These are phyloP conservation scores for Argyrosomus japonicus DNA, from an alignment of 2,113 vertebrate species.

Conservation along the genomic window DNA sequence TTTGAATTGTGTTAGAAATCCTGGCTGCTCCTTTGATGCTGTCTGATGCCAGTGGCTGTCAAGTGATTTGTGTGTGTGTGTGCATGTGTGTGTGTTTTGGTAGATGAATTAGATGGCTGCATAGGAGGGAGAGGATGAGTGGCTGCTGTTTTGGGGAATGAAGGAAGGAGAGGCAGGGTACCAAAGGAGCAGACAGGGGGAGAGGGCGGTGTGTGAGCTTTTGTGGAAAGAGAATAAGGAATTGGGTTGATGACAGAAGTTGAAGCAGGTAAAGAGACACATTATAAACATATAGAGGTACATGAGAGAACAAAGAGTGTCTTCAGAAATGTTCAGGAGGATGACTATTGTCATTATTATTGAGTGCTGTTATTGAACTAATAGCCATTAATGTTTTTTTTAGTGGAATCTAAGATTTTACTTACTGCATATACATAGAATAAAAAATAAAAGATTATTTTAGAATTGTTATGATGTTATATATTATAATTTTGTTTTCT, in stretches of 20 bases:
- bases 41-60: slow-evolving; percentile 49
- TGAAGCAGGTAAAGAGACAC: slow-evolving; percentile 2
- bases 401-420: not conserved
- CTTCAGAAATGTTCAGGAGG: not conserved
- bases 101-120: slow-evolving; percentile 49
- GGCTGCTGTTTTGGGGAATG: slow-evolving; percentile 21
- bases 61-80: slow-evolving; percentile 14
- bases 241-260: not conserved
- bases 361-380: not conserved
- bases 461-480: not conserved
- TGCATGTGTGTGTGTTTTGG: slow-evolving; percentile 24
- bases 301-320: slow-evolving; percentile 31
- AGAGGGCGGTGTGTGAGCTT: slow-evolving; percentile 5
- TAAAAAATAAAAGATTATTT: not conserved
- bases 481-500: not conserved
- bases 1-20: slow-evolving; percentile 51
- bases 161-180: slow-evolving; percentile 11
- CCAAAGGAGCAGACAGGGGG: not conserved
- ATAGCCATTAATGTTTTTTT: not conserved
- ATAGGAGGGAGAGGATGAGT: slow-evolving; percentile 24
- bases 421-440: not conserved
- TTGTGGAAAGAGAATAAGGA: slow-evolving; percentile 2
- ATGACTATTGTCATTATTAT: not conserved
- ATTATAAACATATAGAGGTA: not conserved
- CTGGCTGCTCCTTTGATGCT: slow-evolving; percentile 66